Base-by-base conservation (phyloP, 2,888 invertebrate species). In the Brachylomia viminalis region DNA sequence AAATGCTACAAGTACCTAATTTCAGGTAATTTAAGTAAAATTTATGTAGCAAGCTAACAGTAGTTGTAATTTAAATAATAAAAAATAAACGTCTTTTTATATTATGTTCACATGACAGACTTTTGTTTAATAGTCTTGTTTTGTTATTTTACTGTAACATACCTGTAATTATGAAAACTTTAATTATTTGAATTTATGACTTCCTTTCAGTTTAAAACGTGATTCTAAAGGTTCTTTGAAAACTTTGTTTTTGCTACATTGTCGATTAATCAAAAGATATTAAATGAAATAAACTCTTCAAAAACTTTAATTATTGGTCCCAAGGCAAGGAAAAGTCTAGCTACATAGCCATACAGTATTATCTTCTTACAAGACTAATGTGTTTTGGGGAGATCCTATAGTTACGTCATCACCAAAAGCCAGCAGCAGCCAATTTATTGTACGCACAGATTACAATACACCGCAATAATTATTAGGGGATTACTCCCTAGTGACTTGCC, bases 391-490 rank as follows among this genome's bases (percentile, higher is more conserved):
- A 71, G 56, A 70, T 72, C 56, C 47, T 72, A 69, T 78, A 83
- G 75, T 81, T 84, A 71, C 79, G 75, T 87, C 86, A 86, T 81
- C 83, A 80, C 82, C 75, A 68, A 75, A 76, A 86, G 64, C 80
- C 80, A 71, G 52, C 65, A 80, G 75, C 49, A 72, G 66, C 66
- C 80, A 79, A 86, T 87, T 82, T 80, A 88, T 84, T 75, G 71
- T 86, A 82, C 80, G 69, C 82, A 82, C 84, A 86, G 84, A 76
- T 88, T 86, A 83, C 82, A 82, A 82, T 86, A 87, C 87, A 82
- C 87, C 87, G 84, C 89, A 86, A 88, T 92, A 89, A 92, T 92
- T 89, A 91, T 90, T 85, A 90, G 90, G 90, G 90, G 90, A 91
- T 92, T 87, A 91, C 84, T 89, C 91, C 89, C 92, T 67, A 78